Evolutionary conservation across 1,140 invertebrate genomes (phyloP).

Genomic region (Sminthurides bifidus): DNA sequence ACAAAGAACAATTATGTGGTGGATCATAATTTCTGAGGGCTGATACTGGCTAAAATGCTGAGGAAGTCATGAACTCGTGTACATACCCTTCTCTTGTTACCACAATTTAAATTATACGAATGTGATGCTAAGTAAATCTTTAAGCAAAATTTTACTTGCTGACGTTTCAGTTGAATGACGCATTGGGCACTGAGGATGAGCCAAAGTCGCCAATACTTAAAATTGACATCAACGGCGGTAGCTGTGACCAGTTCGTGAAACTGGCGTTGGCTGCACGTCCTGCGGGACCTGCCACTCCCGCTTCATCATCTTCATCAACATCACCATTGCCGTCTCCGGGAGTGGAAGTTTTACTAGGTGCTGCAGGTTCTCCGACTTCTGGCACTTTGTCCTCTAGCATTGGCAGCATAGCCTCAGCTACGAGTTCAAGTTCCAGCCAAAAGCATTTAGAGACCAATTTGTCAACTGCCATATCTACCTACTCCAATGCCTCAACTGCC

Average conservation of each 20-base stretch:
- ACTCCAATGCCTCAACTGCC: slow-evolving; percentile 29
- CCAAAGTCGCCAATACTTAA: neutral
- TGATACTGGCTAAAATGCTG: neutral
- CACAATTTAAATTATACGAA: too few relatives aligned
- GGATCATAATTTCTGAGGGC: too few relatives aligned
- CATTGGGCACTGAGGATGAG: slow-evolving; percentile 1
- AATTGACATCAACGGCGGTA: neutral
- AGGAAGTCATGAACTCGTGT: neutral
- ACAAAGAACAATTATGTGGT: too few relatives aligned
- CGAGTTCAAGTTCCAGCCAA: slow-evolving; percentile 9
- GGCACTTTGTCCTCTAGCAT: neutral
- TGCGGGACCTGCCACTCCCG: slow-evolving; percentile 26
- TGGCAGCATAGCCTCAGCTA: slow-evolving; percentile 1
- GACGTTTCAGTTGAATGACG: neutral
- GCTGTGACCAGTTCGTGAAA: slow-evolving; percentile 23
- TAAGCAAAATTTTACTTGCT: too few relatives aligned
- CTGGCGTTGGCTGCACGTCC: slow-evolving; percentile 29
- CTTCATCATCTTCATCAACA: slow-evolving; percentile 19
- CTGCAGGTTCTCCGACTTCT: neutral
- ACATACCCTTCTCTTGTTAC: neutral
- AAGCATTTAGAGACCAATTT: slow-evolving; percentile 10
- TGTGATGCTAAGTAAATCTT: too few relatives aligned
- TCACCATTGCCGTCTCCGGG: slow-evolving; percentile 5
- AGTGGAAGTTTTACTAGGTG: neutral
- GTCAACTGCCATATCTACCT: slow-evolving; percentile 22